phyloP scores from a whole-genome alignment of 2,797 vertebrate genomes.

The Sebastes steindachneri region DNA sequence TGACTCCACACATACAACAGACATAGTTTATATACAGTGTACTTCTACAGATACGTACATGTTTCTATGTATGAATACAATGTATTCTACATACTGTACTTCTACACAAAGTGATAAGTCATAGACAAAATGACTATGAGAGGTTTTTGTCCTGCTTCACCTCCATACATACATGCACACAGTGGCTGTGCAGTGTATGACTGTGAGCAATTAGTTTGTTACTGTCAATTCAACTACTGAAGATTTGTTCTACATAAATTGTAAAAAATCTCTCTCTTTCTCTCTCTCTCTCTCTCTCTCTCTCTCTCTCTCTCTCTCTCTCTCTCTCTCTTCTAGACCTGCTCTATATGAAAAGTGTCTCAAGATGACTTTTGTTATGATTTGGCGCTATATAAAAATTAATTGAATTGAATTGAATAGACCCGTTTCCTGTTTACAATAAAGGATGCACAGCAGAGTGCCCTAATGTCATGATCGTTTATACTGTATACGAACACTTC shows the following conservation, averaged over 20 bases:
- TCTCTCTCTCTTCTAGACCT: too few relatives aligned
- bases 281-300: too few relatives aligned
- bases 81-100: neutral
- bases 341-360: too few relatives aligned
- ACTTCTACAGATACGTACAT: neutral
- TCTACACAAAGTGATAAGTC: neutral
- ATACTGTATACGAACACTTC: neutral
- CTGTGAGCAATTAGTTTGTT: neutral
- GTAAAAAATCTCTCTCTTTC: too few relatives aligned
- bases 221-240: constrained; percentile 21
- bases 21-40: neutral
- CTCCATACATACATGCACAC: constrained; percentile 23
- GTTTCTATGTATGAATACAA: neutral
- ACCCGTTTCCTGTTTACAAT: neutral
- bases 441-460: neutral
- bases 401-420: neutral
- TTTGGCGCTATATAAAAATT: too few relatives aligned
- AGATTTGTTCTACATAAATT: neutral
- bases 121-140: neutral
- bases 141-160: neutral
- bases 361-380: too few relatives aligned
- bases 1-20: neutral
- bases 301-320: too few relatives aligned
- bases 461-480: neutral
- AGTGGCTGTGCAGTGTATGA: constrained; percentile 2